A percentile compares a stretch with the other conserved stretches of the same genome.
phyloP scores from a whole-genome alignment of 2,797 vertebrate species.

The Danio kyathit region DNA sequence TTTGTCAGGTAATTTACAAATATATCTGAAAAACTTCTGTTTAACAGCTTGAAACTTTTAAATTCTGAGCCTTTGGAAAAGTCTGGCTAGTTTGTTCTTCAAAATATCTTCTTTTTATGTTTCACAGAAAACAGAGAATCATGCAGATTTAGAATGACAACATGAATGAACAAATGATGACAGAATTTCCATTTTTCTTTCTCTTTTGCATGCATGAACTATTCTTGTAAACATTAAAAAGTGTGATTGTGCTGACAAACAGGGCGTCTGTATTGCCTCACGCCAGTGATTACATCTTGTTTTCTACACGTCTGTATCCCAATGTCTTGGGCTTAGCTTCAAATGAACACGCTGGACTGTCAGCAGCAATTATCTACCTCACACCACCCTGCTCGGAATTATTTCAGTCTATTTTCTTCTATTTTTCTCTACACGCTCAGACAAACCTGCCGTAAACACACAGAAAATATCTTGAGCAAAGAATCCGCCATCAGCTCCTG shows the following conservation, averaged over 20 bases:
- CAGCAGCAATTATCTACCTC: conserved; percentile 90
- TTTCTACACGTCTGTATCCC: neutral
- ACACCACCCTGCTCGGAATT: conserved; percentile 71
- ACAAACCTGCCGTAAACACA: conserved; percentile 57
- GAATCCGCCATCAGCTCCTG: conserved; percentile 74
- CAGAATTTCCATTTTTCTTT: neutral
- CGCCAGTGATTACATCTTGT: conserved; percentile 18
- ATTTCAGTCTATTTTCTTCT: conserved; percentile 64
- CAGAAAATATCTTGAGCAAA: conserved; percentile 71
- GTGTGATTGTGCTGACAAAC: conserved; percentile 19
- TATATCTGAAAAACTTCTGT: too few species aligned
- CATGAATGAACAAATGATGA: too few species aligned
- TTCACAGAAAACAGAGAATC: too few species aligned
- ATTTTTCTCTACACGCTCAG: conserved; percentile 55
- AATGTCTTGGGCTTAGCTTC: conserved; percentile 84
- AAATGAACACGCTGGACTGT: conserved; percentile 93
- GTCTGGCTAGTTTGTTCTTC: neutral
- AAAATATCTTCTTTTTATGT: neutral
- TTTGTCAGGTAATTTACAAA: too few species aligned
- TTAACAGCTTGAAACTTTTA: too few species aligned
- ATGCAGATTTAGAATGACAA: too few species aligned
- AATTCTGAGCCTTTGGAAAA: neutral
- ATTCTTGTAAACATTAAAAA: conserved; percentile 20
- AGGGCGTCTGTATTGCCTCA: conserved; percentile 3
- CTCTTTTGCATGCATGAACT: neutral